Percentiles rank a stretch among this genome's conserved stretches.
These are phyloP conservation scores for Jacana jacana DNA, from an alignment of 2,113 vertebrate species.

Conservation along the genomic window DNA sequence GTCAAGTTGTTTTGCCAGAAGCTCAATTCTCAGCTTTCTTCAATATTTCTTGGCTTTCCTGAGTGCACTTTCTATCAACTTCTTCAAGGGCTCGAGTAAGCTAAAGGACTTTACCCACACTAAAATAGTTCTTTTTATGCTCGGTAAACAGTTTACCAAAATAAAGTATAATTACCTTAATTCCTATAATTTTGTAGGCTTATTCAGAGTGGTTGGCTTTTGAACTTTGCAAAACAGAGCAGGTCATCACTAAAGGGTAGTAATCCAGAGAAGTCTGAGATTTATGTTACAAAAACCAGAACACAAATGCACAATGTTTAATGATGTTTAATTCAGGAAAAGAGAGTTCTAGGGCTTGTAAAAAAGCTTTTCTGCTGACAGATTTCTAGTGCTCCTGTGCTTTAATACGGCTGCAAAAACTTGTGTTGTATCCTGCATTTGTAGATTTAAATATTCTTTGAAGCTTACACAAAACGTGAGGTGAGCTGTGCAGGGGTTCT, in stretches of 20 bases:
- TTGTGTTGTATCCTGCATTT: not conserved
- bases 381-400: not conserved
- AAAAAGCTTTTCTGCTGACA: not conserved
- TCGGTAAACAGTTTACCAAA: not conserved
- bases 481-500: not conserved
- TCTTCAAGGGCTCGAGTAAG: not conserved
- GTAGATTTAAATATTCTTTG: not conserved
- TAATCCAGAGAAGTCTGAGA: not conserved
- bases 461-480: not conserved
- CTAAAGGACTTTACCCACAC: not conserved
- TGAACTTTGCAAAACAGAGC: not conserved
- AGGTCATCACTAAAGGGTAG: not conserved
- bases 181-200: slow-evolving; percentile 44
- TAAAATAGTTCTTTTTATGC: not conserved
- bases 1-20: not conserved
- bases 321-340: not conserved
- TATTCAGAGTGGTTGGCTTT: not conserved
- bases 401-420: not conserved
- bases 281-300: not conserved
- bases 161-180: slow-evolving; percentile 49
- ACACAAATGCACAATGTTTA: not conserved
- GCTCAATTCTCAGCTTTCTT: not conserved
- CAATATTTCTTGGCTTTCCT: not conserved
- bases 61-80: not conserved
- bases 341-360: not conserved